Evolutionary conservation across 2,797 vertebrate genomes (phyloP), one percentile per base, ranked within the genome.

Genomic region (Centropyge bicolor): DNA sequence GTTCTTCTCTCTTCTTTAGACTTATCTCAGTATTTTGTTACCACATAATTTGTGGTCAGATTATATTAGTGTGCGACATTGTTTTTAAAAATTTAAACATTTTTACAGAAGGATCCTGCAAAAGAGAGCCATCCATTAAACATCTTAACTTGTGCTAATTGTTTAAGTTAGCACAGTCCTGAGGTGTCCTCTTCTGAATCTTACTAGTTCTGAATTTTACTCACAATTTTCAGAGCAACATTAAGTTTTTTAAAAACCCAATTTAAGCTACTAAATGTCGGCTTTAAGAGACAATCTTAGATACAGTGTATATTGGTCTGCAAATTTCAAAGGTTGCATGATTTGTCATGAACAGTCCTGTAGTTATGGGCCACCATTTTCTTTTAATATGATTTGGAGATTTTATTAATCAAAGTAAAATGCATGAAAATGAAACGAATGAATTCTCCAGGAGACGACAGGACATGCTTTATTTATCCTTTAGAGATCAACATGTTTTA

Each of bases 381-480:
- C 9, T 20, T 20, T 20, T 60, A 48, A 40, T 19, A 55, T 27
- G 16, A 70, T 70, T 49, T 57, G 10, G 6, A 41, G 14, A 65
- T 24, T 48, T 36, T 3, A 5, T 57, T 40, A 17, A 45, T 51
- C 19, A 13, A 45, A 27, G 41, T 13, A 13, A 51, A 16, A 64
- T 54, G 27, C 24, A 67, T 41, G 9, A 20, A 52, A 56, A 63
- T 13, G 10, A 38, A 14, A 14, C 4, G 2, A 31, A 31, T 31
- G 2, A 31, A 31, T 22, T 51, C 6, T 38, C 10, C 3, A 51
- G 12, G 5, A 4, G 43, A 45, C 46, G n/a, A n/a, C n/a, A n/a
- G n/a, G n/a, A n/a, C 16, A 12, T 38, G 8, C 24, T 67, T 74
- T 43, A 57, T 79, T 9, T 65, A 35, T 67, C 6, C 54, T 52